phyloP scores from a whole-genome alignment of 2,113 vertebrate genomes.

The Acinonyx jubatus region DNA sequence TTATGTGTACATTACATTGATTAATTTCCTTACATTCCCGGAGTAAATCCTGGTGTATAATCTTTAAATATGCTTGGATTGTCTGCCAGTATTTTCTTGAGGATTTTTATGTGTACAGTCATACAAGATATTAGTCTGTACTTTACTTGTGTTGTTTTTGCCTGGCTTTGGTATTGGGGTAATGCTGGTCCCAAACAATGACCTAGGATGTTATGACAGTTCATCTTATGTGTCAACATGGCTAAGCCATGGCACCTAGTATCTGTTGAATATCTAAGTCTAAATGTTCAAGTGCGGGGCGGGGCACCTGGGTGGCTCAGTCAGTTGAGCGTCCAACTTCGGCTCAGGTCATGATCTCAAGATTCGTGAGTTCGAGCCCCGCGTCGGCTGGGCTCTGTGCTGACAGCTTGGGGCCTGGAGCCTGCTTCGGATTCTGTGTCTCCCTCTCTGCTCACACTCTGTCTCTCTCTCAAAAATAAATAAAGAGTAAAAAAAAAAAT shows the following conservation, averaged over 20 bases:
- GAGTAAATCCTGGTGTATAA: not conserved
- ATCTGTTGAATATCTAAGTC: not conserved
- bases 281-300: not conserved
- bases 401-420: too few species aligned
- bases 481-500: too few species aligned
- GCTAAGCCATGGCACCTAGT: not conserved
- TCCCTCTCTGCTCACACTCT: too few species aligned
- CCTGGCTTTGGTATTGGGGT: not conserved
- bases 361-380: too few species aligned
- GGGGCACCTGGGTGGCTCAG: too few species aligned
- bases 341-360: too few species aligned
- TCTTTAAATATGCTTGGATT: not conserved
- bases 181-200: not conserved
- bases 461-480: too few species aligned
- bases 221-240: not conserved
- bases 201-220: not conserved
- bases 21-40: not conserved
- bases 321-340: too few species aligned
- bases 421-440: too few species aligned
- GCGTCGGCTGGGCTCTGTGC: too few species aligned
- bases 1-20: not conserved
- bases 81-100: not conserved
- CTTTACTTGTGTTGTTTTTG: not conserved
- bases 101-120: not conserved
- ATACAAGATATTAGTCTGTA: not conserved